These are phyloP conservation scores for Osedax frankpressi DNA, from an alignment of 2,888 invertebrate species.

Conservation along the genomic window DNA sequence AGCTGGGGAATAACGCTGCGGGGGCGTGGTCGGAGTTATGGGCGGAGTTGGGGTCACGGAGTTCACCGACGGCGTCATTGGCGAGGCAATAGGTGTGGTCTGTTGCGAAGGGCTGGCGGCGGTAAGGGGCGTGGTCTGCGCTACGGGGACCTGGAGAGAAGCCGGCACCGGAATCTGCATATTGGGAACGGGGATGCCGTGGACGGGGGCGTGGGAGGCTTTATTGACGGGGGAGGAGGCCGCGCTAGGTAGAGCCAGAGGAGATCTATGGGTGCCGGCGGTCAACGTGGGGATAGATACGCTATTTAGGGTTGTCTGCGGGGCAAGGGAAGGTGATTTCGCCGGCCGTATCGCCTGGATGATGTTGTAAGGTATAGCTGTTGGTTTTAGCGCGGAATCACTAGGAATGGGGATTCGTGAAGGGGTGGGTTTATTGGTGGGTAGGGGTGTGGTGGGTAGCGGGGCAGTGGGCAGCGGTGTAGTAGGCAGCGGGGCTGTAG, in stretches of 20 bases:
- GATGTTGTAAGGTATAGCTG: not conserved
- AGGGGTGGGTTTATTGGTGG: not conserved
- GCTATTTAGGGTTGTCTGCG: not conserved
- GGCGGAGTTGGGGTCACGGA: not conserved
- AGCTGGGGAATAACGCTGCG: too few species aligned
- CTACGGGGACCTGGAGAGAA: not conserved
- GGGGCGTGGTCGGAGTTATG: not conserved
- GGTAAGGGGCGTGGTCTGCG: not conserved
- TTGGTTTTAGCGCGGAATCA: not conserved
- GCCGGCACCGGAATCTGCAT: not conserved
- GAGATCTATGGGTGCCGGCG: not conserved
- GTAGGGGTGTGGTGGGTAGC: too few species aligned
- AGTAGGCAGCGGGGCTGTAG: too few species aligned
- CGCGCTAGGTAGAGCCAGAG: not conserved
- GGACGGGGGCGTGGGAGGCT: not conserved
- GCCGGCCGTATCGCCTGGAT: not conserved
- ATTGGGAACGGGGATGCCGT: not conserved
- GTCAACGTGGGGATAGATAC: not conserved
- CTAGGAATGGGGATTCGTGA: not conserved
- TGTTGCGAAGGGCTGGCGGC: not conserved
- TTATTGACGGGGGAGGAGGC: not conserved
- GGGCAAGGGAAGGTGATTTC: not conserved
- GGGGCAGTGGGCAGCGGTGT: too few species aligned
- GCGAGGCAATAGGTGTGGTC: not conserved
- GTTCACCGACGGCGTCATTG: not conserved